Base-by-base conservation (phyloP, 2,113 vertebrate species). In the Plotosus lineatus region DNA sequence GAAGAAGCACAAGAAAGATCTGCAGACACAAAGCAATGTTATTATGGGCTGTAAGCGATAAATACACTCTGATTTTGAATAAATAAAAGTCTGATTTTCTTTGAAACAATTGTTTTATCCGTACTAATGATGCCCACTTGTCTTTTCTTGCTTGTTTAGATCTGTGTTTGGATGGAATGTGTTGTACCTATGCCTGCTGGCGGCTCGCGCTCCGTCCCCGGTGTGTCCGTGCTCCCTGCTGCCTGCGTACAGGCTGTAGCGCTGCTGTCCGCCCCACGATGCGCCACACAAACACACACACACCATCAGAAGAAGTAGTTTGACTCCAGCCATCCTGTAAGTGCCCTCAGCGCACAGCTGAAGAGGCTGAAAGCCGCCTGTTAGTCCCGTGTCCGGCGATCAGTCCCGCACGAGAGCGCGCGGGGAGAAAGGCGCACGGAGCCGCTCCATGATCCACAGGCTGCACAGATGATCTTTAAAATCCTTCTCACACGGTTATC, bases 161-260 rank as follows among this genome's bases (percentile, higher is more conserved):
- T 36, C 0, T 61, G 0, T 68, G 26, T 68, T 28, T 42, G 9
- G 5, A n/a, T 42, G 23, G 11, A 48, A 26, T 23, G 17, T 23
- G 8, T 21, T 12, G 46, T 88, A 89, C 88, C 88, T 88, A 86
- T 89, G 88, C 71, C 88, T 84, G 77, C 87, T 88, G 14, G 87
- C 78, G 23, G 87, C 88, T 38, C 86, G 69, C 8, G 79, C 83
- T 50, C 87, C 84, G 78, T 88, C 85, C 80, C 60, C 84, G 10
- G 78, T 1, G 28, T 85, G 86, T 3, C 74, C 80, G 28, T 85
- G 86, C 11, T 81, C 55, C 79, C 85, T 86, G 56, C 26, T 74
- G 40, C 85, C 87, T 28, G 84, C 38, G 53, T 89, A 89, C 23
- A 89, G 82, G 63, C 82, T 88, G 76, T 85, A 89, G 23, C 87